Evolutionary conservation across 2,888 invertebrate species (phyloP), one percentile per base, ranked within the genome.

Genomic region (Caenorhabditis zanzibari): DNA sequence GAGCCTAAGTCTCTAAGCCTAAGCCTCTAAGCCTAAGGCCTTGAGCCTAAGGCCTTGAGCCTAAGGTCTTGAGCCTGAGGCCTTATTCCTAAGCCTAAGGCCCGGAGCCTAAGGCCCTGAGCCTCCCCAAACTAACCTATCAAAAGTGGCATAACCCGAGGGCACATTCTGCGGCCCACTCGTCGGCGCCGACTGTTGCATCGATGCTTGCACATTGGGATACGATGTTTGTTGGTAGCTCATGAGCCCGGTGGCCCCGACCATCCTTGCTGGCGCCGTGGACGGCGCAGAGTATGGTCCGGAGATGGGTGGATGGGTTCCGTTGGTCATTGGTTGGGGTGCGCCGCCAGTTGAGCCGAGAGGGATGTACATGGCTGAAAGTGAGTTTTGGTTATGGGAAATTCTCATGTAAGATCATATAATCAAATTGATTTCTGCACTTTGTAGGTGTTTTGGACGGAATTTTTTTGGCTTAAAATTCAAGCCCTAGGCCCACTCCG

Each of bases 211-310:
- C 12, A 73, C 56, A 74, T 49, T 75, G 19, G 85, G 75, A 75
- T 85, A 83, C 6, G 74, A 74, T 19, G 86, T 77, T 52, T 75
- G 85, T 28, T 84, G 84, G 41, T 81, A 84, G 12, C 72, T 68
- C 81, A 81, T 81, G 19, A 84, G 14, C n/a, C 81, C 81, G 26
- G 84, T 81, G 7, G 84, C 84, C 16, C 83, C 85, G 16, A 85
- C 72, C 74, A 85, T 56, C 19, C 80, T 22, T 22, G 72, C 81
- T 10, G 85, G 85, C 2, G 82, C 83, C 0, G 85, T 81, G 52
- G 64, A 86, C 1, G 86, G 83, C 6, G 86, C 75, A 0, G 68
- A 47, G 4, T 58, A 32, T 0, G 54, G 54, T 9, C 38, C 41
- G 6, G 63, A 19, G 14, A n/a, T n/a, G n/a, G 73, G 19, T 56